phyloP scores from a whole-genome alignment of 2,113 vertebrate genomes.

The Gnathonemus longibarbis region DNA sequence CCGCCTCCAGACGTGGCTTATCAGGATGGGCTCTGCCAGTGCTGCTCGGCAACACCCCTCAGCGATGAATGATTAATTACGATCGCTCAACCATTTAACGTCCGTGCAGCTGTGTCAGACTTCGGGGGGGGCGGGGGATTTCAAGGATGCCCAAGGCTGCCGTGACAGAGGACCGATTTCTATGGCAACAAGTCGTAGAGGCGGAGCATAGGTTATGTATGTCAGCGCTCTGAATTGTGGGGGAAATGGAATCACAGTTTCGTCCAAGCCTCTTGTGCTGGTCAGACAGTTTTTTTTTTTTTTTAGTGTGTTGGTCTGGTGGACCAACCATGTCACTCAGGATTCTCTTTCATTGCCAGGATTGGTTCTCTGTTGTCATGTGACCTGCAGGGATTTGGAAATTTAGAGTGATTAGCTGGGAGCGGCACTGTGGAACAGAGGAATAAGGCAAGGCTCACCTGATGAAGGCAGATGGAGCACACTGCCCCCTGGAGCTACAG shows the following conservation, averaged over 20 bases:
- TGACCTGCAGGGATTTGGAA: slow-evolving; percentile 17
- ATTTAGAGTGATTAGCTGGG: slow-evolving; percentile 28
- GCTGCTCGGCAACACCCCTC: slow-evolving; percentile 19
- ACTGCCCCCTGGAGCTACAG: slow-evolving; percentile 3
- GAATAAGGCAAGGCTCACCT: slow-evolving; percentile 9
- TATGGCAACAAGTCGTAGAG: slow-evolving; percentile 26
- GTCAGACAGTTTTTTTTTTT: not conserved
- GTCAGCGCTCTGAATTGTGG: slow-evolving; percentile 5
- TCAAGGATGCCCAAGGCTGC: slow-evolving; percentile 24
- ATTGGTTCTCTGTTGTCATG: too few species aligned
- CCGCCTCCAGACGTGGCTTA: slow-evolving; percentile 12
- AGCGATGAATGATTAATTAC: slow-evolving; percentile 41
- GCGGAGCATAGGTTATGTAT: not conserved
- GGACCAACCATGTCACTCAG: not conserved
- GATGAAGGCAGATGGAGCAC: slow-evolving; percentile 18
- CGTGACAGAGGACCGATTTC: slow-evolving; percentile 25
- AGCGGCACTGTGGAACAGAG: slow-evolving; percentile 1
- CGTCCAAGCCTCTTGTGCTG: not conserved
- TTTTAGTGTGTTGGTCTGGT: not conserved
- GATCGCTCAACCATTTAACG: slow-evolving; percentile 43
- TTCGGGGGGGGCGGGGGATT: not conserved
- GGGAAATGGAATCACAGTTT: not conserved
- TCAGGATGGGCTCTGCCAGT: slow-evolving; percentile 20
- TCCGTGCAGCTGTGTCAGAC: slow-evolving; percentile 24
- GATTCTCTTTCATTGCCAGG: not conserved